Percentiles rank a stretch among this genome's conserved stretches.
Evolutionary conservation across 1,140 invertebrate genomes (phyloP).

Genomic region (Magallana gigas): DNA sequence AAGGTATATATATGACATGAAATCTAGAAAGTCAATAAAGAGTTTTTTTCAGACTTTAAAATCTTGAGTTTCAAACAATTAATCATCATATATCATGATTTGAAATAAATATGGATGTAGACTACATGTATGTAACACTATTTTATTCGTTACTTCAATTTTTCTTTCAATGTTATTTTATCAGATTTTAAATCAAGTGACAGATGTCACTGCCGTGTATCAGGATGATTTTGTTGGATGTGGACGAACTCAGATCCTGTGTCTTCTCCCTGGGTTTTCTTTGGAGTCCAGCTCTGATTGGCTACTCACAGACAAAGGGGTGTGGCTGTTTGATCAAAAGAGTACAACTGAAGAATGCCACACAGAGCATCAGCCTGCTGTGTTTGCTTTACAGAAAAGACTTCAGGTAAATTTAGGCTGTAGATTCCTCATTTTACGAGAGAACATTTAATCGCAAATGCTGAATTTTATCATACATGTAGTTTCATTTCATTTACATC

Average conservation of each 20-base stretch:
- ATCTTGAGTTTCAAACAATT: too few relatives aligned
- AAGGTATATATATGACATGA: neutral
- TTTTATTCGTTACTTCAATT: too few relatives aligned
- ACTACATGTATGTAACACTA: too few relatives aligned
- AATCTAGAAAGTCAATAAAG: too few relatives aligned
- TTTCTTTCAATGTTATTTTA: neutral
- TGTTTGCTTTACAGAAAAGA: neutral
- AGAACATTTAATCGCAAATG: too few relatives aligned
- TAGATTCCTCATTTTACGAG: too few relatives aligned
- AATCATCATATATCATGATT: too few relatives aligned
- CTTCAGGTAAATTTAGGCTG: neutral
- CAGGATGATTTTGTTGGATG: constrained; percentile 17
- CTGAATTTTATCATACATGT: too few relatives aligned
- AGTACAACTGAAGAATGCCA: neutral
- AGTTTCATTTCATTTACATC: too few relatives aligned
- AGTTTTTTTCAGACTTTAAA: too few relatives aligned
- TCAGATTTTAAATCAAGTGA: constrained; percentile 1
- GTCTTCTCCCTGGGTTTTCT: neutral
- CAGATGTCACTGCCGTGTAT: neutral
- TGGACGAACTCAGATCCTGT: neutral
- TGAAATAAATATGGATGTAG: too few relatives aligned
- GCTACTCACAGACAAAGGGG: constrained; percentile 18
- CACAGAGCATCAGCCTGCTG: neutral
- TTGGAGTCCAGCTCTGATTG: neutral
- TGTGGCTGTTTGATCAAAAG: neutral